These are phyloP conservation scores for Chironomus tentans DNA, from an alignment of 2,888 invertebrate species.

Conservation along the genomic window DNA sequence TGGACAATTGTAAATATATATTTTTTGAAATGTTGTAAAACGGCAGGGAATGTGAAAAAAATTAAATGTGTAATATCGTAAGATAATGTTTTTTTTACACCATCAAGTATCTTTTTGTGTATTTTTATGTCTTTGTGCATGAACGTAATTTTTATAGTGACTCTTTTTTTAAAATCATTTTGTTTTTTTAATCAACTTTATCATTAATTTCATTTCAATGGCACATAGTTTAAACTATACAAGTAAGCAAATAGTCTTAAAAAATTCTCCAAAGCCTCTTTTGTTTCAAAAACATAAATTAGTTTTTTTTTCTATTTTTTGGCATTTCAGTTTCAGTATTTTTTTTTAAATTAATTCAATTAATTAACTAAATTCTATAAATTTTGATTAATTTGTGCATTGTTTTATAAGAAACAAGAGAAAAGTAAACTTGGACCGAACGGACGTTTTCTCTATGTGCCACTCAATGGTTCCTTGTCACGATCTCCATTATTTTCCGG, in stretches of 20 bases:
- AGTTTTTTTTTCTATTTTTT: too few species aligned
- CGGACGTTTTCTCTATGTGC: constrained; percentile 40
- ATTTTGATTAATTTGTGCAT: not conserved
- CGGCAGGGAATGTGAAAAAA: constrained; percentile 24
- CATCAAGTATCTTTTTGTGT: not conserved
- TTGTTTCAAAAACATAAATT: not conserved
- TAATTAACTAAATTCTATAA: not conserved
- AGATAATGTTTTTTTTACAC: not conserved
- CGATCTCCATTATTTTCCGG: constrained; percentile 50
- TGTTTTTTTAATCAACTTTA: too few species aligned
- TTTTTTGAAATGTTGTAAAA: not conserved
- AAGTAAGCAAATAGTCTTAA: not conserved
- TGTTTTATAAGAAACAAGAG: constrained; percentile 40
- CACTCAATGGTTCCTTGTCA: constrained; percentile 37
- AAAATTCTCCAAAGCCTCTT: not conserved
- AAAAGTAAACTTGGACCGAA: constrained; percentile 43
- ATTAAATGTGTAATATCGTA: constrained; percentile 8
- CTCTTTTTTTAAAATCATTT: not conserved
- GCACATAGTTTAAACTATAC: constrained; percentile 3
- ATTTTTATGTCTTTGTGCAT: not conserved
- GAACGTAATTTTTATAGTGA: not conserved
- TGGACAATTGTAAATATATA: not conserved
- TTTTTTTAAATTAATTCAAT: not conserved
- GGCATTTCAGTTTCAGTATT: not conserved
- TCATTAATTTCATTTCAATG: not conserved